Evolutionary conservation across 1,140 invertebrate genomes (phyloP).

Genomic region (Hycleus phaleratus): DNA sequence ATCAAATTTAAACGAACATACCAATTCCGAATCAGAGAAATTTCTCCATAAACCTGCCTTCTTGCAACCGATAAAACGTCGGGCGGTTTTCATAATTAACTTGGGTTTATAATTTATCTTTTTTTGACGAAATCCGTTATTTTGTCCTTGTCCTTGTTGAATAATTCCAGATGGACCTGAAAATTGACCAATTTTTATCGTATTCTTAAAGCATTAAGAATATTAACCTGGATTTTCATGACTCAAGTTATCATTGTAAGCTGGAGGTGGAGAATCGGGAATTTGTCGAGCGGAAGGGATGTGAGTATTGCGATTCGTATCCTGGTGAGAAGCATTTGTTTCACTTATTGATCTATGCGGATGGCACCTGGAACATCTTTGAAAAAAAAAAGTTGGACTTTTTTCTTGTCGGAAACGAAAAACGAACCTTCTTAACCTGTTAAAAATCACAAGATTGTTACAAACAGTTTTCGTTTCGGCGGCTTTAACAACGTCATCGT

Average conservation of each 20-base stretch:
- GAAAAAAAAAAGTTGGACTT: neutral
- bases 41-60: slow-evolving; percentile 11
- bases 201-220: neutral
- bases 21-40: slow-evolving; percentile 15
- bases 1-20: too few species aligned
- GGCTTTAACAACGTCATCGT: slow-evolving; percentile 57
- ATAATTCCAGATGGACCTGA: slow-evolving; percentile 1
- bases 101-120: slow-evolving; percentile 5
- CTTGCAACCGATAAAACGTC: slow-evolving; percentile 2
- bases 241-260: slow-evolving; percentile 4
- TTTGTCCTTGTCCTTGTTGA: neutral
- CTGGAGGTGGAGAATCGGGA: slow-evolving; percentile 26
- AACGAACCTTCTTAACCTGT: neutral
- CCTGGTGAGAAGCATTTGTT: neutral
- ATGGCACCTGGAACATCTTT: neutral
- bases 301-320: slow-evolving; percentile 6
- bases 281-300: slow-evolving; percentile 4
- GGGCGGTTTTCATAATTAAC: slow-evolving; percentile 1
- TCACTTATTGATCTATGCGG: neutral
- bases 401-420: neutral
- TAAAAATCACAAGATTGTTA: neutral
- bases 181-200: neutral
- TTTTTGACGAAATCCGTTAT: neutral
- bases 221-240: neutral
- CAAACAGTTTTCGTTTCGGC: neutral